A percentile compares a stretch with the other conserved stretches of the same genome.
phyloP scores from a whole-genome alignment of 2,113 vertebrate genomes.

The Macaca mulatta region DNA sequence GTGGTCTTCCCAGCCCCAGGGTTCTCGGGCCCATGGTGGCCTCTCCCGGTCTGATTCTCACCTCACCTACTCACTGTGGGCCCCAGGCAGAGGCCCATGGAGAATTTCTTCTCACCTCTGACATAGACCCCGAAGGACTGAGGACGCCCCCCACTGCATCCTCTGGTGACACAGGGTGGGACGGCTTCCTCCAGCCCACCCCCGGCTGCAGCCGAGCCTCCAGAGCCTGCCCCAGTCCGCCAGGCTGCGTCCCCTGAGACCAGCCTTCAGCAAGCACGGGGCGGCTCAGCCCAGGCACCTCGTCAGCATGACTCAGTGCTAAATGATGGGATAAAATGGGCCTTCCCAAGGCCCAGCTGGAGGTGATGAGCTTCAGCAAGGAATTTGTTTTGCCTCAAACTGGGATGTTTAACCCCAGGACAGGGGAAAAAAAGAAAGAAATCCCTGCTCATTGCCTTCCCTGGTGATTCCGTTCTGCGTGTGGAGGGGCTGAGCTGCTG shows the following conservation, averaged over 20 bases:
- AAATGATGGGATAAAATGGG: conserved; percentile 82
- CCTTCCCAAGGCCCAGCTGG: conserved; percentile 83
- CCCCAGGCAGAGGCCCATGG: not conserved
- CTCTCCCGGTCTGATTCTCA: not conserved
- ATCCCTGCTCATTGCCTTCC: conserved; percentile 26
- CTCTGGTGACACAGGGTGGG: not conserved
- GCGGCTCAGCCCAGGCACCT: conserved; percentile 79
- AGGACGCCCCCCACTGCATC: accelerated
- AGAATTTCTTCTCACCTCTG: accelerated
- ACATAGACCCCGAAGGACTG: accelerated
- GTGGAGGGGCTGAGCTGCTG: not conserved
- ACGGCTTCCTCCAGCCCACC: not conserved
- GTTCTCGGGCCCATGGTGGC: not conserved
- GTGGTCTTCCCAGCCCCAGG: too few relatives aligned
- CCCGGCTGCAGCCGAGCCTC: not conserved
- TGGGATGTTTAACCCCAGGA: conserved; percentile 78
- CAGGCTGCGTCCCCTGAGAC: conserved; percentile 77
- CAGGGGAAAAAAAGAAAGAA: not conserved
- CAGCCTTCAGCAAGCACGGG: conserved; percentile 76
- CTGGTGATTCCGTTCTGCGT: not conserved
- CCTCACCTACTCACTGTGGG: not conserved
- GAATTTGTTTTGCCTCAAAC: conserved; percentile 81
- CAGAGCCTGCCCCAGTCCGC: conserved; percentile 66
- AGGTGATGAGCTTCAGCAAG: conserved; percentile 80
- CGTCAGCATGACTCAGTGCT: conserved; percentile 82